Percentiles rank a stretch among this genome's conserved stretches.
Evolutionary conservation across 2,888 invertebrate species (phyloP).

Genomic region (Eupithecia inturbata): DNA sequence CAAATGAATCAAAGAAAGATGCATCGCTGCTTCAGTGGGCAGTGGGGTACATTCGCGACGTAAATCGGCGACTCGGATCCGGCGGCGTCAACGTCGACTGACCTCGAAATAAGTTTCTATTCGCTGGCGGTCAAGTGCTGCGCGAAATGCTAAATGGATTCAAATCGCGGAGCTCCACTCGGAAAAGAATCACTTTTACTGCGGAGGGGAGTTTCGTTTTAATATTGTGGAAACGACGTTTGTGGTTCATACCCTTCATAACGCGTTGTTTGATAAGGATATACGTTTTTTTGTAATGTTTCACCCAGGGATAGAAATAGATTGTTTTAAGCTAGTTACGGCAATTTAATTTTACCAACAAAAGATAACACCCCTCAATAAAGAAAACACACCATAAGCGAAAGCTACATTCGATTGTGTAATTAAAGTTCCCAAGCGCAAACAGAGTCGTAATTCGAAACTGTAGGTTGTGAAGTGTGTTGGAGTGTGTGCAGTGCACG

Average conservation of each 20-base stretch:
- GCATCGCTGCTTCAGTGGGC: slow-evolving; percentile 7
- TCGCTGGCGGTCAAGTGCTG: slow-evolving; percentile 29
- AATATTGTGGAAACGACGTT: background rate
- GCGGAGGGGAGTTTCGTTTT: background rate
- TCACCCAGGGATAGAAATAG: background rate
- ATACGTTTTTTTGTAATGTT: background rate
- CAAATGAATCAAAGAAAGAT: background rate
- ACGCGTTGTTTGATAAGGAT: background rate
- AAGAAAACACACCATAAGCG: background rate
- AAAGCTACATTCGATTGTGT: background rate
- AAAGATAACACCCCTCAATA: background rate
- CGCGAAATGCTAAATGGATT: slow-evolving; percentile 29
- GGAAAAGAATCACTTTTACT: slow-evolving; percentile 18
- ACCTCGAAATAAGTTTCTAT: slow-evolving; percentile 31
- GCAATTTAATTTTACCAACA: background rate
- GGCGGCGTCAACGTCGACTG: slow-evolving; percentile 8
- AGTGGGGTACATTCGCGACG: background rate
- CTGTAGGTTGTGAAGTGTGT: background rate
- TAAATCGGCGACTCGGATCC: background rate
- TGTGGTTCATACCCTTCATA: background rate
- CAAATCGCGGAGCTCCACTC: slow-evolving; percentile 19
- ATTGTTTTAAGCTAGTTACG: background rate
- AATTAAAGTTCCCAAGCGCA: background rate
- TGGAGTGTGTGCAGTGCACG: background rate
- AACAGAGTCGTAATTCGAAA: background rate